These are phyloP conservation scores for Nylanderia fulva DNA, from an alignment of 1,140 invertebrate genomes.

Conservation along the genomic window DNA sequence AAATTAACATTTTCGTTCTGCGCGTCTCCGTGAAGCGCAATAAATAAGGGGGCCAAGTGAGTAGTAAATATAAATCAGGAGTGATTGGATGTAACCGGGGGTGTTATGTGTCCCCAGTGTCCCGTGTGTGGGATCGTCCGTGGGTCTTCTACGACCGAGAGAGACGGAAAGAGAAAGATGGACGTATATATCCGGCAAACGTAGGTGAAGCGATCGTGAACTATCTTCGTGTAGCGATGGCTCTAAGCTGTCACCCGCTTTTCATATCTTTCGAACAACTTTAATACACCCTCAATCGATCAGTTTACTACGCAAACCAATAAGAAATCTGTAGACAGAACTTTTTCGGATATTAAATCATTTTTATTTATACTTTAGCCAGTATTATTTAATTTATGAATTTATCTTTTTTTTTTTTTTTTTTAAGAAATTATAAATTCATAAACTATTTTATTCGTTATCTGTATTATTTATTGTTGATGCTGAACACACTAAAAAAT, in stretches of 20 bases:
- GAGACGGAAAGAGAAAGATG: conserved; percentile 45
- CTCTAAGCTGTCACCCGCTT: neutral
- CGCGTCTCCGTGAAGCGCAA: conserved; percentile 82
- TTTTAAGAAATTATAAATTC: no score
- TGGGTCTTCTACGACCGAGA: conserved; percentile 68
- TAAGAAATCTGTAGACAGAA: neutral
- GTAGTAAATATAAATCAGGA: conserved; percentile 87
- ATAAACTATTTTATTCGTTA: neutral
- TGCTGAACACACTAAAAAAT: neutral
- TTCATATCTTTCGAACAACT: conserved; percentile 22
- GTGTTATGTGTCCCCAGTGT: conserved; percentile 86
- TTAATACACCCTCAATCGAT: neutral
- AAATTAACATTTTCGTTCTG: conserved; percentile 85
- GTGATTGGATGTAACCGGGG: conserved; percentile 86
- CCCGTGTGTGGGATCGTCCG: conserved; percentile 84
- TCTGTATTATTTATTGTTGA: neutral
- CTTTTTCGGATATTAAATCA: neutral
- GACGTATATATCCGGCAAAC: neutral
- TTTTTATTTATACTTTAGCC: neutral
- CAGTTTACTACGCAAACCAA: neutral
- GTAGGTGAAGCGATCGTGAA: conserved; percentile 64
- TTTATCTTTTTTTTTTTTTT: no score
- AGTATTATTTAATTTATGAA: neutral
- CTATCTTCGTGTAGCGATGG: conserved; percentile 62
- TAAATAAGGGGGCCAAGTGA: conserved; percentile 85